Base-by-base conservation (phyloP, 2,797 vertebrate genomes). In the Potorous gilbertii region DNA sequence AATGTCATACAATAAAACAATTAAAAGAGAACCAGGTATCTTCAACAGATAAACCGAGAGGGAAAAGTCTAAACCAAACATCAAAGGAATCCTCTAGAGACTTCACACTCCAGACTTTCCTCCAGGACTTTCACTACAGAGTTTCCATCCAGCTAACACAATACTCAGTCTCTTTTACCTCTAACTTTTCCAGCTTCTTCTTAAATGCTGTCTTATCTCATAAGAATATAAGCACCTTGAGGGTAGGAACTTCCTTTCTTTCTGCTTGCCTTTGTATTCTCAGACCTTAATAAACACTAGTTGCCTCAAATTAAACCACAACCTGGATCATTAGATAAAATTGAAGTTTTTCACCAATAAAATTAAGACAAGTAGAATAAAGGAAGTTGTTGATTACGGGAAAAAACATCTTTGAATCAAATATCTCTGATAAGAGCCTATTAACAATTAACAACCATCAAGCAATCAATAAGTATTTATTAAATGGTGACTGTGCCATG, bases 1-100 rank as follows among this genome's bases (percentile, higher is more conserved):
- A 90, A 94, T 74, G 62, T 14, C 55, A 94, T 81, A 81, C 18
- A 91, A 74, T 81, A 54, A 94, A 56, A 91, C 21, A 57, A 91
- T 52, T 91, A 40, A 59, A 59, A 66, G 18, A 81, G n/a, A 40
- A 40, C 2, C n/a, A 81, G n/a, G 16, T 74, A 40, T 24, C 18
- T 81, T 81, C 40, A n/a, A 74, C 6, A 81, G 18, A 24, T 40
- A 81, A 81, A 18, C 40, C 66, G 9, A 81, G n/a, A 40, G 66
- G 31, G 31, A n/a, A 66, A 66, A 16, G 4, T 66, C 57, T 59
- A 11, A 59, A 59, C 28, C 31, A 13, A 66, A 66, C 31, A 34
- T 34, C 31, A 16, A n/a, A 66, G 13, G n/a, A 40, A 40, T 2
- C 5, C 18, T 81, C 66, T 18, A 81, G 18, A 81, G n/a, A 40